Evolutionary conservation across 2,797 vertebrate genomes (phyloP).

Genomic region (Phrynocephalus guinanensis): DNA sequence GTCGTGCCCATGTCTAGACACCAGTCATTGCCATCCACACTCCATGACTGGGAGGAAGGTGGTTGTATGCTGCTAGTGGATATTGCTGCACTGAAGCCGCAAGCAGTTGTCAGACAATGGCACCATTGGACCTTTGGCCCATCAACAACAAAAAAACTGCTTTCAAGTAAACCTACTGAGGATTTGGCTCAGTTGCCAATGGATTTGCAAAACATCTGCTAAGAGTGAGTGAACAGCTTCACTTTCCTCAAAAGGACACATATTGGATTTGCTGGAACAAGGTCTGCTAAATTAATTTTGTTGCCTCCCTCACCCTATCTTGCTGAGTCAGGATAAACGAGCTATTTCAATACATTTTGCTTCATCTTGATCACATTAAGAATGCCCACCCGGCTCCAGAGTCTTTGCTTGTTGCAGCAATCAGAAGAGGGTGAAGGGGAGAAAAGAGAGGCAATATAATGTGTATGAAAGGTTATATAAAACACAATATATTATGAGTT

Average conservation of each 20-base stretch:
- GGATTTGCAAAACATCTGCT: not conserved
- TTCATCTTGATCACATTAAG: conserved; percentile 7
- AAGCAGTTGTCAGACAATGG: not conserved
- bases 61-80: not conserved
- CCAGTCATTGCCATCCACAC: not conserved
- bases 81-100: not conserved
- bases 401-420: not conserved
- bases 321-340: conserved; percentile 23
- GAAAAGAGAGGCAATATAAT: conserved; percentile 28
- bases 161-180: not conserved
- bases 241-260: not conserved
- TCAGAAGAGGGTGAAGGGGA: not conserved
- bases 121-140: not conserved
- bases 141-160: not conserved
- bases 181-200: not conserved
- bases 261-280: too few relatives aligned
- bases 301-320: not conserved
- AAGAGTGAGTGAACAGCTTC: not conserved
- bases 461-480: conserved; percentile 33
- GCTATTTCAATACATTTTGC: not conserved
- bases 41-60: not conserved
- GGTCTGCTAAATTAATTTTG: not conserved
- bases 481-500: not conserved
- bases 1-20: too few relatives aligned
- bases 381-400: not conserved